These are phyloP conservation scores for Mesocricetus auratus DNA, from an alignment of 2,113 vertebrate genomes.

Conservation along the genomic window DNA sequence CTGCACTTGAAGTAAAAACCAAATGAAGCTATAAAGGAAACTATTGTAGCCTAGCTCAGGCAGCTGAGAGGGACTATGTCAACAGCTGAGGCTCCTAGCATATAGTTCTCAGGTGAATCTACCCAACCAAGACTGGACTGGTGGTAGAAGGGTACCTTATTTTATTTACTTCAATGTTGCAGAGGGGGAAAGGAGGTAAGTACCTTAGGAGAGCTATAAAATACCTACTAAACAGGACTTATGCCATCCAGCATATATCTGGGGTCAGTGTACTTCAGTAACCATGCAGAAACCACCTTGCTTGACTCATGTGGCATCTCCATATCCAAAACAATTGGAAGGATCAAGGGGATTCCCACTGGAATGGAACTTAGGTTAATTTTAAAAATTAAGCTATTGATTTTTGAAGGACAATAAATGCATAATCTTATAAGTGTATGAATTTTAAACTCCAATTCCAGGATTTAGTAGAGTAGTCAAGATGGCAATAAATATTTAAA, in stretches of 20 bases:
- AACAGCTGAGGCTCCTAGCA: background rate
- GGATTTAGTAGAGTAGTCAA: background rate
- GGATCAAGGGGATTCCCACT: background rate
- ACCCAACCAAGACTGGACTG: background rate
- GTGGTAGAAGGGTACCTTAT: background rate
- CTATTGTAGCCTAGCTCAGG: background rate
- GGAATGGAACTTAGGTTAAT: background rate
- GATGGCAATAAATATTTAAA: constrained; percentile 24
- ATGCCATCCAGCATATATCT: background rate
- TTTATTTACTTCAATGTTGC: background rate
- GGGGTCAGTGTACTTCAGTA: background rate
- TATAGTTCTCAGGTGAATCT: background rate
- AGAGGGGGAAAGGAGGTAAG: no score
- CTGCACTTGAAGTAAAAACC: background rate
- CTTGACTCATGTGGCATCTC: background rate
- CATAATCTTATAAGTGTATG: background rate
- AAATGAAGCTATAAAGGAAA: background rate
- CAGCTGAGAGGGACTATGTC: background rate
- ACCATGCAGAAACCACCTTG: background rate
- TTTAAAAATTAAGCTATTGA: background rate
- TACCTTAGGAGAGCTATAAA: background rate
- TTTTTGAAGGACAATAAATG: background rate
- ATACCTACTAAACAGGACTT: background rate
- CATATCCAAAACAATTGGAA: constrained; percentile 20
- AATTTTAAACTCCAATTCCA: constrained; percentile 6